Base-by-base conservation (phyloP, 1,140 invertebrate genomes). In the Cydia fagiglandana region DNA sequence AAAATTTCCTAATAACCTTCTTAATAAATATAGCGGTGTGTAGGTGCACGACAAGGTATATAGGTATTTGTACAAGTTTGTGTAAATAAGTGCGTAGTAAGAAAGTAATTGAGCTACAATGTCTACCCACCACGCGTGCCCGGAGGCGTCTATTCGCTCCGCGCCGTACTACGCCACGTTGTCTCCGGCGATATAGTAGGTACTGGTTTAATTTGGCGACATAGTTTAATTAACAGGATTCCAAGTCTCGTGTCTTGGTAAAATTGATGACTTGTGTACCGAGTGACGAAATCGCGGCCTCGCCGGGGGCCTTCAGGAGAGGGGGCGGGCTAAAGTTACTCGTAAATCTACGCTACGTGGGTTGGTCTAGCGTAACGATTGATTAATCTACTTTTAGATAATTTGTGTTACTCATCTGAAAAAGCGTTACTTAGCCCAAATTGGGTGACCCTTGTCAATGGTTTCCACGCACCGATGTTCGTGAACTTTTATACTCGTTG, bases 181-280 rank as follows among this genome's bases (percentile, higher is more conserved):
- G 75, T 45, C 41, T 64, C n/a, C 73, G 64, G 47, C 77, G 50
- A 75, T 76, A 75, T 76, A 73, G 74, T 61, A 61, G 56, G 56
- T 73, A n/a, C 74, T 30, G 77, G 80, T 84, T 88, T 90, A 89
- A 90, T 91, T 90, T 84, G 78, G 87, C 75, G 84, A 85, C 86
- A 91, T 88, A 89, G 88, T 92, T 92, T 90, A 91, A 91, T 90
- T 92, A 90, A 88, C 88, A 87, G 86, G 83, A 89, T 86, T 88
- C 85, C 84, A 82, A 89, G 87, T 86, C 81, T 80, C 85, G 80
- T 87, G 88, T 89, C 88, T 84, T 87, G 83, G 83, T 84, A 83
- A 87, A 91, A 91, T 91, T 90, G 88, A 90, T 91, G 90, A 90
- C 84, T 85, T 85, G 87, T 89, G 86, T 89, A 83, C 83, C 83